Conservation (phyloP, 1,140 invertebrate species). For the Berghia stephanieae region DNA sequence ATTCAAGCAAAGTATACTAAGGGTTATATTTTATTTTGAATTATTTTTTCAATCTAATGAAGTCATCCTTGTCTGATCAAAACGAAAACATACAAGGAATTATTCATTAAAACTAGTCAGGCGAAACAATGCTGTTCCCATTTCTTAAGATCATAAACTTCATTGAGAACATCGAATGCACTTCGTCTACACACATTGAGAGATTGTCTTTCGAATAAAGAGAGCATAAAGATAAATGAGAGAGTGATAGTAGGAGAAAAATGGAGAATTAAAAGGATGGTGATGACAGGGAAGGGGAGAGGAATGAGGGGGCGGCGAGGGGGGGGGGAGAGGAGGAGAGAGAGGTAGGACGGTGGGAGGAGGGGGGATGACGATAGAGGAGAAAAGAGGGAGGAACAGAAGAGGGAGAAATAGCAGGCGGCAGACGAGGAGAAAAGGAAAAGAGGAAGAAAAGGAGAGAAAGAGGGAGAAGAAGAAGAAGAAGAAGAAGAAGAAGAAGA, state of each 20-base stretch:
- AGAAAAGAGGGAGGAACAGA: conserved; percentile 5
- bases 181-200: too few species aligned
- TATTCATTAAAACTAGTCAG: too few species aligned
- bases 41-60: too few species aligned
- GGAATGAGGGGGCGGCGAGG: not conserved
- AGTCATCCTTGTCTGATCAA: too few species aligned
- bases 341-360: not conserved
- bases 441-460: conserved; percentile 23
- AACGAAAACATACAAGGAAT: too few species aligned
- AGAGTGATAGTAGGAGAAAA: not conserved
- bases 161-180: not conserved
- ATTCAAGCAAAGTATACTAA: too few species aligned
- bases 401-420: not conserved
- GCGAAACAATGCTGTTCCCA: too few species aligned
- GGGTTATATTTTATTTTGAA: too few species aligned
- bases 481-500: not conserved
- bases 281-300: not conserved
- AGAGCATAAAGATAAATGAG: not conserved
- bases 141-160: not conserved
- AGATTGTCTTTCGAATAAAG: too few species aligned
- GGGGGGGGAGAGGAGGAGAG: not conserved
- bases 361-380: not conserved
- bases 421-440: not conserved
- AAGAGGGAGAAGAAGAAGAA: not conserved
- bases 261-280: not conserved